These are phyloP conservation scores for Gadopsis bispinosus DNA, from an alignment of 2,797 vertebrate species.

Conservation along the genomic window DNA sequence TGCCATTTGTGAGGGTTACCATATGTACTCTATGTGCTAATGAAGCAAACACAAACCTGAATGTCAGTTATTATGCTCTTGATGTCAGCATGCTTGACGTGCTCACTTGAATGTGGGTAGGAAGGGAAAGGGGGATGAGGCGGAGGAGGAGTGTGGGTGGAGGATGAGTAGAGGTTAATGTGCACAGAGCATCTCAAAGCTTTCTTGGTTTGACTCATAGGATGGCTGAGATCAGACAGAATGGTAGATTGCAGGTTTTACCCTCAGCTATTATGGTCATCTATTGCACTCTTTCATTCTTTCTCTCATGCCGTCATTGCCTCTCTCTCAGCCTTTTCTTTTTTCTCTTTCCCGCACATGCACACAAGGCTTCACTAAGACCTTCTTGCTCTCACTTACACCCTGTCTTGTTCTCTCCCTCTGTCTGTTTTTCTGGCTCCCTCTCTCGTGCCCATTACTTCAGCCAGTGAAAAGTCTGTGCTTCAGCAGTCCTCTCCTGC, in stretches of 20 bases:
- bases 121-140: conserved; percentile 49
- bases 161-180: conserved; percentile 73
- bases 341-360: conserved; percentile 28
- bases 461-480: conserved; percentile 62
- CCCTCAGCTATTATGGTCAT: conserved; percentile 65
- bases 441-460: conserved; percentile 59
- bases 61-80: conserved; percentile 57
- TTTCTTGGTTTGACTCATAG: conserved; percentile 68
- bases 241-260: conserved; percentile 76
- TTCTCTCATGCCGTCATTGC: conserved; percentile 31
- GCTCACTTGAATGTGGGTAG: conserved; percentile 56
- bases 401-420: conserved; percentile 38
- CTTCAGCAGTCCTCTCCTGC: conserved; percentile 69
- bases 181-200: conserved; percentile 71
- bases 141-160: conserved; percentile 63
- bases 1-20: conserved; percentile 22
- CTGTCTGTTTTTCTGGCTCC: conserved; percentile 27
- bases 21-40: conserved; percentile 33
- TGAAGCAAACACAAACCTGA: conserved; percentile 49
- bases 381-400: conserved; percentile 55
- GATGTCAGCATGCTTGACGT: conserved; percentile 59
- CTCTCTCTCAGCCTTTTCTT: conserved; percentile 12
- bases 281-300: conserved; percentile 29
- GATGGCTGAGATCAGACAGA: conserved; percentile 75
- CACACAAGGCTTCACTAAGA: conserved; percentile 48